Conservation (phyloP, 1,140 invertebrate genomes). For the Ooceraea biroi region DNA sequence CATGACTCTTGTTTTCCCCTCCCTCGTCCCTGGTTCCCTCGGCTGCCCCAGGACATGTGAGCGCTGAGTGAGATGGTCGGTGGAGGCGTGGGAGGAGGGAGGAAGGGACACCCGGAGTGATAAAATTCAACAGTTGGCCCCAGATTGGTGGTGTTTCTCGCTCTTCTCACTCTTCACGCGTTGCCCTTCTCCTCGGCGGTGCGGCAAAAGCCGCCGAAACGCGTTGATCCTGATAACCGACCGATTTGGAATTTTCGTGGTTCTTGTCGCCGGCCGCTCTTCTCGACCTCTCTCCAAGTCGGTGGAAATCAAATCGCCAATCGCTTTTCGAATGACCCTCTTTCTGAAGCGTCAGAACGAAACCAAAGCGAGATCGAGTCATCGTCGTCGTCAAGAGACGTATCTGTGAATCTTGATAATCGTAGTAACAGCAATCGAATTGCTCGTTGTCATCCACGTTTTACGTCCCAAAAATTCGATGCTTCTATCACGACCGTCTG, state of each 20-base stretch:
- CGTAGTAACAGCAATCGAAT: no score
- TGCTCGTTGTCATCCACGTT: no score
- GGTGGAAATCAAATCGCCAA: not conserved
- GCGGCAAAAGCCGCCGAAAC: conserved; percentile 23
- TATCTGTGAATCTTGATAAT: no score
- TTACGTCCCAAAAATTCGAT: no score
- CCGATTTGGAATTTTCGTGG: conserved; percentile 65
- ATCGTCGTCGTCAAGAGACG: no score
- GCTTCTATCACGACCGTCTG: not conserved
- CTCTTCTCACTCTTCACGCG: conserved; percentile 63
- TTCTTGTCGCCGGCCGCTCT: conserved; percentile 29
- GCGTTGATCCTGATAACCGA: conserved; percentile 68
- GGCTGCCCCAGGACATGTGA: conserved; percentile 43
- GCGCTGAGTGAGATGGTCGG: conserved; percentile 22
- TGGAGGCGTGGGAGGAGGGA: conserved; percentile 10
- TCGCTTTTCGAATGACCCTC: not conserved
- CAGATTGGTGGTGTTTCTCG: conserved; percentile 73
- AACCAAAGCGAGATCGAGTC: no score
- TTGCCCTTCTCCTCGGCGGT: conserved; percentile 25
- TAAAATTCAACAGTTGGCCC: conserved; percentile 84
- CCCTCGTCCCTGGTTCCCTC: conserved; percentile 27
- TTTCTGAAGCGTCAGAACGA: no score
- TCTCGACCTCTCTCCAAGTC: not conserved
- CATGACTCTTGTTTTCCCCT: conserved; percentile 66
- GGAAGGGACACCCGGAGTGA: conserved; percentile 72